Percentiles rank a stretch among this genome's conserved stretches.
Evolutionary conservation across 64 coral and sea anemone genomes (phyloP).

Genomic region (Actinia equina): DNA sequence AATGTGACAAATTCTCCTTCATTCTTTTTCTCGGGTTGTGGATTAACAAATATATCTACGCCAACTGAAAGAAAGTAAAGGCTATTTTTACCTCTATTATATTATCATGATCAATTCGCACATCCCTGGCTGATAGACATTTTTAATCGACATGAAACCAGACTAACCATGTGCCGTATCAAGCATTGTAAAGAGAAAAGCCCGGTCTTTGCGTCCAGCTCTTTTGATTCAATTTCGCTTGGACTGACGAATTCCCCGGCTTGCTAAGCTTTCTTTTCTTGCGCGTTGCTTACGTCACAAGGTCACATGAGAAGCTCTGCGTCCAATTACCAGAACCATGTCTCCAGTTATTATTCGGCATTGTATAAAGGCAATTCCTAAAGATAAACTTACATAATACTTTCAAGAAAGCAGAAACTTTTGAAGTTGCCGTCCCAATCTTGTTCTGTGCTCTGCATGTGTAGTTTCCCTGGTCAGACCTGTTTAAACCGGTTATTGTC

Average conservation of each 20-base stretch:
- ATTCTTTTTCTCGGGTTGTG: background rate
- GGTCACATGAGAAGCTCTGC: no score
- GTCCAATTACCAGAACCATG: background rate
- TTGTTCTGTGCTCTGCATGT: slow-evolving; percentile 3
- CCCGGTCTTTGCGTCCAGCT: no score
- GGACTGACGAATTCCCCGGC: no score
- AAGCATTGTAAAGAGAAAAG: no score
- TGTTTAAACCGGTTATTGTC: background rate
- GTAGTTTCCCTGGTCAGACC: background rate
- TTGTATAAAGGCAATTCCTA: background rate
- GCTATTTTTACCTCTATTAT: background rate
- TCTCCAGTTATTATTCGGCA: background rate
- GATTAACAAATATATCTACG: background rate
- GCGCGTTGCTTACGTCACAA: no score
- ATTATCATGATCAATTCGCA: background rate
- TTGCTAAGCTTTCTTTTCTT: no score
- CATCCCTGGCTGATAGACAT: background rate
- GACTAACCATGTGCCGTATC: no score
- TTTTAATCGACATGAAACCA: no score
- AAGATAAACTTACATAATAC: background rate
- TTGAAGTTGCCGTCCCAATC: background rate
- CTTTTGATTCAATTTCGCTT: no score
- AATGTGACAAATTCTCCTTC: background rate
- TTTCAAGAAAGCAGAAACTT: background rate
- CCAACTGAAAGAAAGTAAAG: background rate